These are phyloP conservation scores for Manis pentadactyla DNA, from an alignment of 2,797 vertebrate species.

Conservation along the genomic window DNA sequence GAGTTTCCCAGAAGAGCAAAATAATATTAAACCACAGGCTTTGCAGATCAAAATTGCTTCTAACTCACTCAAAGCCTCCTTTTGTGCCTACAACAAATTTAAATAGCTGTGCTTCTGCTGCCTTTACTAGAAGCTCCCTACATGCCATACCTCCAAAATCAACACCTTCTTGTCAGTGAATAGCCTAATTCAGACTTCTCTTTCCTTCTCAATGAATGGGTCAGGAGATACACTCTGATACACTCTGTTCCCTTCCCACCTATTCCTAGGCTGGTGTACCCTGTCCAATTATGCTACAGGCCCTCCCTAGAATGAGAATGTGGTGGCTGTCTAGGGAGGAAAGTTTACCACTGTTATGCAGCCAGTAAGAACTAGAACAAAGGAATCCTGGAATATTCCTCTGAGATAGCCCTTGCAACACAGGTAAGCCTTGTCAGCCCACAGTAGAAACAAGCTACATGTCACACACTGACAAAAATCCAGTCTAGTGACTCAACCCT, in stretches of 20 bases:
- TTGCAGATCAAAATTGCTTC: slow-evolving; percentile 47
- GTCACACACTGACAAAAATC: slow-evolving; percentile 12
- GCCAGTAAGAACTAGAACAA: neutral
- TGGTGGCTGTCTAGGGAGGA: neutral
- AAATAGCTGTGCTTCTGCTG: slow-evolving; percentile 36
- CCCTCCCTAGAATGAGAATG: neutral
- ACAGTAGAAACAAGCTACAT: neutral
- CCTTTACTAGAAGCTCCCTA: neutral
- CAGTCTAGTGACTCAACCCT: neutral
- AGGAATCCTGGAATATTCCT: neutral
- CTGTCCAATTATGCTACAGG: neutral
- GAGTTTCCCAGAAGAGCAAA: slow-evolving; percentile 51
- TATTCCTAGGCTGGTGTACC: neutral
- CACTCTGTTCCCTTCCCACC: slow-evolving; percentile 51
- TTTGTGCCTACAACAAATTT: slow-evolving; percentile 62
- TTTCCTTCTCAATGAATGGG: slow-evolving; percentile 46
- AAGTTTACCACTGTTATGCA: neutral
- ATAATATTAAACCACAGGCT: slow-evolving; percentile 42
- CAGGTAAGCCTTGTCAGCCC: neutral
- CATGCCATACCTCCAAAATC: slow-evolving; percentile 47
- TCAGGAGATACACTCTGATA: slow-evolving; percentile 6
- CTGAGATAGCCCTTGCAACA: neutral
- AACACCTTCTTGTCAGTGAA: slow-evolving; percentile 65
- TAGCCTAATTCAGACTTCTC: slow-evolving; percentile 58
- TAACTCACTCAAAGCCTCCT: slow-evolving; percentile 54